Evolutionary conservation across 1,140 invertebrate genomes (phyloP).

Genomic region (Drosophila gunungcola): DNA sequence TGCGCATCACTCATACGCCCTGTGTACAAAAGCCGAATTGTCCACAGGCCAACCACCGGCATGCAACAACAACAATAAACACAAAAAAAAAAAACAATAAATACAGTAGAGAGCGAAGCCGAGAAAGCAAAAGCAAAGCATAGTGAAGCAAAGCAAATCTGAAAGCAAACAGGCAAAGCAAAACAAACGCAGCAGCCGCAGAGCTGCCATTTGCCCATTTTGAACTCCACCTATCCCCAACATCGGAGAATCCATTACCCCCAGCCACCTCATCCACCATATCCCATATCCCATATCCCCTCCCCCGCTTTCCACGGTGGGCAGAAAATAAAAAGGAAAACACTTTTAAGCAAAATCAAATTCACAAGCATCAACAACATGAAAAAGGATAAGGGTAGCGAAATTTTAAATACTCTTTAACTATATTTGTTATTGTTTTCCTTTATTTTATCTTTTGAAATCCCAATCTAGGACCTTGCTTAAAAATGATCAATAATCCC

Average conservation of each 20-base stretch:
- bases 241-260: not conserved
- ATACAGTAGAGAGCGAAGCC: conserved; percentile 7
- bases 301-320: conserved; percentile 3
- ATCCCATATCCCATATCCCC: conserved; percentile 13
- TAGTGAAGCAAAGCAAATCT: conserved; percentile 50
- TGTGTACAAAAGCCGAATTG: conserved; percentile 52
- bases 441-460: not conserved
- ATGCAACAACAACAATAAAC: conserved; percentile 40
- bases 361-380: conserved; percentile 41
- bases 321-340: conserved; percentile 40
- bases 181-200: conserved; percentile 53
- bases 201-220: conserved; percentile 62
- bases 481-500: no score
- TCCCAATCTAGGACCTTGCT: no score
- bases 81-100: no score
- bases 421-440: not conserved
- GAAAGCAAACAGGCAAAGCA: conserved; percentile 57
- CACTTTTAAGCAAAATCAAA: conserved; percentile 78
- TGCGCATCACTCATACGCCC: conserved; percentile 50
- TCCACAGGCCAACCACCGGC: conserved; percentile 51
- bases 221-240: conserved; percentile 22
- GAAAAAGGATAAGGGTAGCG: not conserved
- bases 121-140: conserved; percentile 24
- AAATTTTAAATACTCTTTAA: conserved; percentile 1
- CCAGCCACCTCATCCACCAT: not conserved